Evolutionary conservation across 1,140 invertebrate species (phyloP).

Genomic region (Pogonomyrmex barbatus): DNA sequence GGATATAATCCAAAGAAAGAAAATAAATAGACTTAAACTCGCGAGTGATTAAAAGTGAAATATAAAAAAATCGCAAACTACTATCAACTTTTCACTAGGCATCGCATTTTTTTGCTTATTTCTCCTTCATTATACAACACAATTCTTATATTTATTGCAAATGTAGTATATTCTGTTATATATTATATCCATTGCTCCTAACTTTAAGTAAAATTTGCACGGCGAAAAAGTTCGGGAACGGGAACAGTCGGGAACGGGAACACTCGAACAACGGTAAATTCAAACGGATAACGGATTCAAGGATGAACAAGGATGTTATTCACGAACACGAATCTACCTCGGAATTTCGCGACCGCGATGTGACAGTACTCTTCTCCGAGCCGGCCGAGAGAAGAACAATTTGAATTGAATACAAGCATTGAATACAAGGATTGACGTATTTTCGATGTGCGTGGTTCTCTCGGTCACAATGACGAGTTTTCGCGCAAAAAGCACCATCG

Average conservation of each 20-base stretch:
- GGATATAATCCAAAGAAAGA: background rate
- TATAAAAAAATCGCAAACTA: slow-evolving; percentile 2
- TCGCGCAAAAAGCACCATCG: slow-evolving; percentile 27
- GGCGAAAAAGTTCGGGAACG: background rate
- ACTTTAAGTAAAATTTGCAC: background rate
- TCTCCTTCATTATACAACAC: background rate
- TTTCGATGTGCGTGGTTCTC: background rate
- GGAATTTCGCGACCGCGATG: slow-evolving; percentile 14
- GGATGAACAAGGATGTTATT: background rate
- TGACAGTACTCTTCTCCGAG: background rate
- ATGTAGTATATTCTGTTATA: no score
- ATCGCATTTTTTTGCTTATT: background rate
- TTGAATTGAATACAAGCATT: background rate
- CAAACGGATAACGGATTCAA: background rate
- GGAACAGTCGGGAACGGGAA: background rate
- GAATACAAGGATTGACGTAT: background rate
- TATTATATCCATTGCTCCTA: background rate
- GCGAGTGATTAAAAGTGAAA: background rate
- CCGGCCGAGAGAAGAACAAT: slow-evolving; percentile 1
- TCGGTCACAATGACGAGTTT: background rate
- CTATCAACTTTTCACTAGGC: background rate
- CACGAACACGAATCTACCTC: background rate
- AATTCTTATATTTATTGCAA: background rate
- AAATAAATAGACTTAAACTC: background rate
- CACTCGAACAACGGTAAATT: background rate